Conservation (phyloP, 2,888 invertebrate species). For the Syrista parreyssii region DNA sequence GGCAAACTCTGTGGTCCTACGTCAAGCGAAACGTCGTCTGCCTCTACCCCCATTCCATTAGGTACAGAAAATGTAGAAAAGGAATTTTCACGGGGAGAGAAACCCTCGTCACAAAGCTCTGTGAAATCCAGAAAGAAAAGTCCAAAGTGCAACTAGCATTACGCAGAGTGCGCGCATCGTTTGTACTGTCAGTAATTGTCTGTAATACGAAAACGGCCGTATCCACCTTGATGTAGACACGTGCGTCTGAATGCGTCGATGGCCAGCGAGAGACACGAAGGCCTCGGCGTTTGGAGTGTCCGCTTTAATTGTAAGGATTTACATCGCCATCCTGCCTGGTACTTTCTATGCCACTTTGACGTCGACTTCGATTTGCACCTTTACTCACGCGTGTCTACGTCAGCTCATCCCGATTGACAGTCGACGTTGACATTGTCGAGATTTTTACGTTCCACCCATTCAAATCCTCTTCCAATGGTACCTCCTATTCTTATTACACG, state of each 20-base stretch:
- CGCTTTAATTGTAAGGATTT: conserved; percentile 1
- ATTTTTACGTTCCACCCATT: too few species aligned
- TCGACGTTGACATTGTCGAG: too few species aligned
- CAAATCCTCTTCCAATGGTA: too few species aligned
- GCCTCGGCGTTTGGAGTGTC: conserved; percentile 26
- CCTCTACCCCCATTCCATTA: conserved; percentile 66
- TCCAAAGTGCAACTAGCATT: too few species aligned
- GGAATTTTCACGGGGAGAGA: conserved; percentile 23
- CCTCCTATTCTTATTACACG: too few species aligned
- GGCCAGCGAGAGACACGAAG: conserved; percentile 43
- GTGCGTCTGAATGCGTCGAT: conserved; percentile 58
- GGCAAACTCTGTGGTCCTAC: conserved; percentile 66
- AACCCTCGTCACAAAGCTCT: neutral
- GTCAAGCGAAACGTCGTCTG: conserved; percentile 66
- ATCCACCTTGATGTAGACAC: conserved; percentile 19
- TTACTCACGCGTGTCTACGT: conserved; percentile 6
- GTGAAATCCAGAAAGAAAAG: conserved; percentile 15
- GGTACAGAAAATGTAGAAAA: conserved; percentile 50
- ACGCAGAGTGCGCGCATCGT: too few species aligned
- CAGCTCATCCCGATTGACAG: conserved; percentile 10
- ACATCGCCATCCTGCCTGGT: conserved; percentile 9
- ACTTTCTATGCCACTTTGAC: conserved; percentile 12
- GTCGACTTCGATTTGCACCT: conserved; percentile 23
- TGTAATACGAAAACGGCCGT: too few species aligned
- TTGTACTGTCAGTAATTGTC: too few species aligned